phyloP scores from a whole-genome alignment of 2,113 vertebrate species.

The Dasyprocta punctata region DNA sequence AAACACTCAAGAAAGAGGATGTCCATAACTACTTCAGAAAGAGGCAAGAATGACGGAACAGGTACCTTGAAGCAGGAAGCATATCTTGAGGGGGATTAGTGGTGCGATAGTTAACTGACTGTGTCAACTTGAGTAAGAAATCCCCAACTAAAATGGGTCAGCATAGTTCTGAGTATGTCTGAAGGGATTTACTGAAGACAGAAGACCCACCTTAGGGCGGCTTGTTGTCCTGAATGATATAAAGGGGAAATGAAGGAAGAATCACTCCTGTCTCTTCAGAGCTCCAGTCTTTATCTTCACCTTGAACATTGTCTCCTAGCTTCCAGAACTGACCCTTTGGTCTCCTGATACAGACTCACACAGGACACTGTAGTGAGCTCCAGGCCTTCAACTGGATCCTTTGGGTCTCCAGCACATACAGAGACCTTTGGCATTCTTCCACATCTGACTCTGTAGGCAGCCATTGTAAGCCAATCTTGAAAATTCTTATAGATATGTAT shows the following conservation, averaged over 20 bases:
- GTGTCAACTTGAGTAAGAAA: not conserved
- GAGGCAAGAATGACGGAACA: not conserved
- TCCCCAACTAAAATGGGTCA: not conserved
- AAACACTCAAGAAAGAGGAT: not conserved
- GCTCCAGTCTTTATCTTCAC: not conserved
- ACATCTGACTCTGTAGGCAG: not conserved
- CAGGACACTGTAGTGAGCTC: not conserved
- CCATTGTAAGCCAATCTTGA: not conserved
- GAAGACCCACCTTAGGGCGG: not conserved
- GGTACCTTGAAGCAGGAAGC: not conserved
- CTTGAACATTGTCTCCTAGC: not conserved
- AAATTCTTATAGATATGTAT: not conserved
- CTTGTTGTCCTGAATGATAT: not conserved
- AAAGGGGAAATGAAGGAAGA: not conserved
- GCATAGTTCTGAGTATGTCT: not conserved
- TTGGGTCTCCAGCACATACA: not conserved
- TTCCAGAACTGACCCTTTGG: not conserved
- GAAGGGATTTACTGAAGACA: not conserved
- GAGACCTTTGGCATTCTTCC: not conserved
- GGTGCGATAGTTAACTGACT: not conserved
- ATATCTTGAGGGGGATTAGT: not conserved
- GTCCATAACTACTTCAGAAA: not conserved
- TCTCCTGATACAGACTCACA: not conserved
- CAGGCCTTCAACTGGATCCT: not conserved
- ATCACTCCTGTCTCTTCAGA: not conserved